These are phyloP conservation scores for Lucilia sericata DNA, from an alignment of 1,140 invertebrate genomes.

Conservation along the genomic window DNA sequence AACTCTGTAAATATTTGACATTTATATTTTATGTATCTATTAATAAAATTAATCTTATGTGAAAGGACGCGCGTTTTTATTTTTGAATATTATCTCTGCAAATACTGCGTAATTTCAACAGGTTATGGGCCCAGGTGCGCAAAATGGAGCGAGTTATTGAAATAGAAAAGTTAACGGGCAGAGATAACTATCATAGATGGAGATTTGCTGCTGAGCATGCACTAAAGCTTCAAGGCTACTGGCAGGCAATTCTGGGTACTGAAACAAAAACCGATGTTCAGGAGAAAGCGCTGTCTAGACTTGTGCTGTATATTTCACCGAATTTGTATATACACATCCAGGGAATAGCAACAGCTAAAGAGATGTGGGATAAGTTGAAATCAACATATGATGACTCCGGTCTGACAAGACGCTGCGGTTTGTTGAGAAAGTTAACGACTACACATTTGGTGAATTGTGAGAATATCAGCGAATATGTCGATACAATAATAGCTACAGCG, in stretches of 20 bases:
- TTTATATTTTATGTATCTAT: too few species aligned
- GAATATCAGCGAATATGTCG: constrained; percentile 62
- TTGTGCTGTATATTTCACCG: constrained; percentile 60
- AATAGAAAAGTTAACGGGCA: constrained; percentile 38
- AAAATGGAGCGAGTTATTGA: constrained; percentile 9
- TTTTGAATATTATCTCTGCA: neutral
- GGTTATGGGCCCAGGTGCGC: neutral
- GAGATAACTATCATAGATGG: constrained; percentile 41
- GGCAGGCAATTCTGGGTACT: constrained; percentile 43
- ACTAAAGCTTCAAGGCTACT: constrained; percentile 30
- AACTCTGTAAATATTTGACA: too few species aligned
- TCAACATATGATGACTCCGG: constrained; percentile 61
- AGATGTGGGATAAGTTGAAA: constrained; percentile 58
- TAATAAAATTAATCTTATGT: too few species aligned
- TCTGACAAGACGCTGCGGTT: constrained; percentile 53
- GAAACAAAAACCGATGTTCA: constrained; percentile 53
- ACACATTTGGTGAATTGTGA: constrained; percentile 51
- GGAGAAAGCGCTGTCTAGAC: constrained; percentile 55
- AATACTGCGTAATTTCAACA: constrained; percentile 19
- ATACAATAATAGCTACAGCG: constrained; percentile 60
- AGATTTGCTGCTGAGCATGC: constrained; percentile 37
- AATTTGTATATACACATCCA: constrained; percentile 58
- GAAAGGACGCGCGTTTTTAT: neutral
- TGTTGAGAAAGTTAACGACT: constrained; percentile 49
- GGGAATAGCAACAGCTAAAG: constrained; percentile 50